phyloP scores from a whole-genome alignment of 2,113 vertebrate genomes.

The Pristiophorus japonicus region DNA sequence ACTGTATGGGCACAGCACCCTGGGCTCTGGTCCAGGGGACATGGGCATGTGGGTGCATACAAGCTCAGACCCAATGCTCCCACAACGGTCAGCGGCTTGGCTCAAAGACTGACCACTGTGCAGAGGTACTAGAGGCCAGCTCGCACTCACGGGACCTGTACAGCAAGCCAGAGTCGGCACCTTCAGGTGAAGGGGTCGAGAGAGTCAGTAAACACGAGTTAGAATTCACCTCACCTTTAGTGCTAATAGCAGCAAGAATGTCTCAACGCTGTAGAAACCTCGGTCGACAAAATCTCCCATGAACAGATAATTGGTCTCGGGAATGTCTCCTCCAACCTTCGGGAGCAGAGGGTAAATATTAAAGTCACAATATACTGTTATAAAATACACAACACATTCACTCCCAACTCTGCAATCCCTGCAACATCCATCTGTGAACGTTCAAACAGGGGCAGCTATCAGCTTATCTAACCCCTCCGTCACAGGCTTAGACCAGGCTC shows the following conservation, averaged over 20 bases:
- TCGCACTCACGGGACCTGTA: background rate
- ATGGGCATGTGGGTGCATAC: background rate
- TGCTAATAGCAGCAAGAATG: conserved; percentile 80
- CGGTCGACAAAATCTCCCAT: conserved; percentile 94
- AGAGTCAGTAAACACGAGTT: background rate
- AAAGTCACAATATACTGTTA: background rate
- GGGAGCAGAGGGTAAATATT: background rate
- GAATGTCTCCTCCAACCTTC: conserved; percentile 86
- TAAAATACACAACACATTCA: background rate
- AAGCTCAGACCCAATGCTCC: background rate
- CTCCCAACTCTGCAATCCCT: background rate
- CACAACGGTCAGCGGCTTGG: background rate
- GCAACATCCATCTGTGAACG: background rate
- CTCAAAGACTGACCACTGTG: background rate
- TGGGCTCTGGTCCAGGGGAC: too few relatives aligned
- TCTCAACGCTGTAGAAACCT: conserved; percentile 92
- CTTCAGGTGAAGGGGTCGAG: background rate
- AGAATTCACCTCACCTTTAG: conserved; percentile 66
- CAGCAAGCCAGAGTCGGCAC: background rate
- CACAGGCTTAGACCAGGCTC: background rate
- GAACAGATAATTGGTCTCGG: conserved; percentile 92
- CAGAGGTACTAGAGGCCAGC: background rate
- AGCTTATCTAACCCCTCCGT: background rate
- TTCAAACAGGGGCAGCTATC: background rate
- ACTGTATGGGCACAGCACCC: background rate